Evolutionary conservation across 2,113 vertebrate genomes (phyloP).

Genomic region (Bungarus multicinctus): DNA sequence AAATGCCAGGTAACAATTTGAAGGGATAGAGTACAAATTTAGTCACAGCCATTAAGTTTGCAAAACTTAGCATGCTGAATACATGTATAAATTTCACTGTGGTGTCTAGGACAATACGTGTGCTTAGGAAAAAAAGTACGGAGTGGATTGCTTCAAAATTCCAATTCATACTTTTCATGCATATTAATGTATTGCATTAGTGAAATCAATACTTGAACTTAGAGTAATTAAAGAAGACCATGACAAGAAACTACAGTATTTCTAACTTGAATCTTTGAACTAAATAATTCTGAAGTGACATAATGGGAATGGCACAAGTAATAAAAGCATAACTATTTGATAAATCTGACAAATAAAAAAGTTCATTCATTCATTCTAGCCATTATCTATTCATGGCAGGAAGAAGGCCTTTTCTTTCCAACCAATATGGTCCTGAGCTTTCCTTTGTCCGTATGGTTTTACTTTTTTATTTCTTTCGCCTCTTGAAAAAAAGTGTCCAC

Average conservation of each 20-base stretch:
- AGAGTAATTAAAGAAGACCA: slow-evolving; percentile 42
- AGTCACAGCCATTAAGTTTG: not conserved
- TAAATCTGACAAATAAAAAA: not conserved
- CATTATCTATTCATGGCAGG: not conserved
- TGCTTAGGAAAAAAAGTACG: slow-evolving; percentile 1
- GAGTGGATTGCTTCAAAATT: slow-evolving; percentile 34
- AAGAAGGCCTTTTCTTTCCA: not conserved
- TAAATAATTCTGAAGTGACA: not conserved
- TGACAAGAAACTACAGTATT: slow-evolving; percentile 19
- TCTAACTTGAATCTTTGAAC: not conserved
- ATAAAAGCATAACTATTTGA: not conserved
- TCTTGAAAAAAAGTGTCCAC: too few species aligned
- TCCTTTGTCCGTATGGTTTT: not conserved
- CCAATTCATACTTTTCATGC: slow-evolving; percentile 30
- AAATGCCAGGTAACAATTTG: slow-evolving; percentile 1
- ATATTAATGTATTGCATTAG: slow-evolving; percentile 22
- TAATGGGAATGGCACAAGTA: not conserved
- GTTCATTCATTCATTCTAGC: not conserved
- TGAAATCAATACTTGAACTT: slow-evolving; percentile 40
- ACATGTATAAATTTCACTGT: slow-evolving; percentile 6
- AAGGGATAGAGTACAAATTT: not conserved
- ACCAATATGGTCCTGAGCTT: not conserved
- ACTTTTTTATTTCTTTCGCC: too few species aligned
- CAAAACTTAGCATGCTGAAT: not conserved
- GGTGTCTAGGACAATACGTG: not conserved